phyloP scores from a whole-genome alignment of 2,888 invertebrate species.

The Xylota sylvarum region DNA sequence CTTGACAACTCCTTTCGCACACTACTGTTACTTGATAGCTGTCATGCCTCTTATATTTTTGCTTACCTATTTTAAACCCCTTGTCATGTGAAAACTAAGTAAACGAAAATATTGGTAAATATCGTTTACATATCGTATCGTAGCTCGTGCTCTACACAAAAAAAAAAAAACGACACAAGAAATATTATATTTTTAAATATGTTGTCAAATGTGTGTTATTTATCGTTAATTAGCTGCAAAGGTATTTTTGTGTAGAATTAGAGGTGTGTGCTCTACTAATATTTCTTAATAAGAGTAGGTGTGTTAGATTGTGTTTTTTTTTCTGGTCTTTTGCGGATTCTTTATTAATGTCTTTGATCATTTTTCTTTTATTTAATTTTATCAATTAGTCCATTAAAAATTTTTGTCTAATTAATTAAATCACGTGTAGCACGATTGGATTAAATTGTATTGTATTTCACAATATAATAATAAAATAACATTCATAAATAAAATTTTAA shows the following conservation, averaged over 20 bases:
- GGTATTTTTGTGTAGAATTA: neutral
- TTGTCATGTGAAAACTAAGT: constrained; percentile 4
- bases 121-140: neutral
- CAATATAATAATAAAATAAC: neutral
- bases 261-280: neutral
- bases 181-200: constrained; percentile 33
- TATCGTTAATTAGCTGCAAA: constrained; percentile 31
- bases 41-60: neutral
- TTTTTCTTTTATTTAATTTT: neutral
- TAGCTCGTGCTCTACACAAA: constrained; percentile 24
- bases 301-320: constrained; percentile 6
- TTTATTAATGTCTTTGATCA: neutral
- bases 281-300: constrained; percentile 13
- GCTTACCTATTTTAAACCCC: neutral
- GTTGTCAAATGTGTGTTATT: constrained; percentile 38
- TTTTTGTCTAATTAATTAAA: constrained; percentile 1
- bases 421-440: constrained; percentile 7
- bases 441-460: neutral
- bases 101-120: neutral
- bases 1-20: too few relatives aligned
- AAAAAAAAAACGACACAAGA: too few relatives aligned
- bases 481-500: neutral
- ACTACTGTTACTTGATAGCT: neutral
- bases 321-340: neutral
- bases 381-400: neutral